Evolutionary conservation across 1,140 invertebrate genomes (phyloP).

Genomic region (Meloidogyne exigua): DNA sequence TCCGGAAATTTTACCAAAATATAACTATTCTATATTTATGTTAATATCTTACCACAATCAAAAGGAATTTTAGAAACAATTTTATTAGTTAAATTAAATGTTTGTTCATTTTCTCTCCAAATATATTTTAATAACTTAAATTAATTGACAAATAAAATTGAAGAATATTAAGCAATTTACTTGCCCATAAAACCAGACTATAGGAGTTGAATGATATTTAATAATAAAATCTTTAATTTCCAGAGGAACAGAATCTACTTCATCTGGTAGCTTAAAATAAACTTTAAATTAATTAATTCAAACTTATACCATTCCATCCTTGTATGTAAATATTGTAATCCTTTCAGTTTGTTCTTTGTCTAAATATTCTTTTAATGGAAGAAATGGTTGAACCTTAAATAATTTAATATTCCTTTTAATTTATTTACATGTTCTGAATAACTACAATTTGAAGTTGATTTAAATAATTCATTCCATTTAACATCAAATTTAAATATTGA

Average conservation of each 20-base stretch:
- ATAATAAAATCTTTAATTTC: neutral
- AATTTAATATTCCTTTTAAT: too few species aligned
- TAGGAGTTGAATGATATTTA: slow-evolving; percentile 9
- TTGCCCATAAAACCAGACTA: slow-evolving; percentile 1
- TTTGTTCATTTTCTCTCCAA: neutral
- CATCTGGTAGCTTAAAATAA: too few species aligned
- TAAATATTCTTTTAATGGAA: neutral
- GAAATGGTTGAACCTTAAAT: neutral
- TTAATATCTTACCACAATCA: neutral
- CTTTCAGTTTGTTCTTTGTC: neutral
- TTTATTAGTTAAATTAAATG: neutral
- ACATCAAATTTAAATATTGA: slow-evolving; percentile 1
- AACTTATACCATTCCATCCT: neutral
- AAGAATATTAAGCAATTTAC: neutral
- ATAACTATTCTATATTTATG: neutral
- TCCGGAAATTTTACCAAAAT: too few species aligned
- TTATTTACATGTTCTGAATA: neutral
- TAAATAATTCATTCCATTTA: neutral
- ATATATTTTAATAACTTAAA: slow-evolving; percentile 7
- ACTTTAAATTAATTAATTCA: too few species aligned
- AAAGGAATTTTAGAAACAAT: slow-evolving; percentile 8
- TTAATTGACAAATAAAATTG: neutral
- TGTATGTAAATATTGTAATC: neutral
- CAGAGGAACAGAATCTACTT: neutral
- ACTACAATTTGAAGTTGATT: neutral